Base-by-base conservation (phyloP, 2,888 invertebrate genomes). In the Tetrapedia diversipes region DNA sequence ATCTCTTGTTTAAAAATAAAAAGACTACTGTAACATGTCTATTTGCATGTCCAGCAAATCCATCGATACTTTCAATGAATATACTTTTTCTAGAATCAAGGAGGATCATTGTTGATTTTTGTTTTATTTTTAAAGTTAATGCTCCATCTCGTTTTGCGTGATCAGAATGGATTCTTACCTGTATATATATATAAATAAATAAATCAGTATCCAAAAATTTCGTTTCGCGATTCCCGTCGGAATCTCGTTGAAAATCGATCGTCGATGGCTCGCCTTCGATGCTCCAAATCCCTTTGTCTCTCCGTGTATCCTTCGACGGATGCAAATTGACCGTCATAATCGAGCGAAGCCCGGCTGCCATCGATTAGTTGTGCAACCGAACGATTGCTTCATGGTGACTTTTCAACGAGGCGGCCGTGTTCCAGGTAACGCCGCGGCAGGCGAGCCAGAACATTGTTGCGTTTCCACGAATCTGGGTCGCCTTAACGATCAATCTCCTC, bases 291-390 rank as follows among this genome's bases (percentile, higher is more conserved):
- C 27, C 39, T 27, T 67, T 45, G 51, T 56, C 45, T 32, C 54
- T 16, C 60, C 39, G n/a, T 10, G 16, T 27, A 49, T 68, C 59
- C 65, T 67, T 61, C 65, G 69, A 27, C 61, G 66, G 69, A 81
- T 81, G 81, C 81, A 81, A 81, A 81, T 79, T 65, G 76, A 68
- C 65, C 72, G 70, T 81, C 68, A 68, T 74, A 68, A 68, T 45
- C 75, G 73, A 60, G 70, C 70, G 60, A 73, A 74, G 68, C 65
- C 63, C 16, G 54, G 39, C 75, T 61, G 64, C 76, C 73, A 78
- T 82, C 79, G 79, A 69, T 70, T 67, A 57, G 61, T 69, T 67
- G 81, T 67, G 60, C 77, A 77, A 80, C 66, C 34, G 64, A 63
- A 51, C 69, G 66, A 78, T 81, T 74, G 81, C 77, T 54, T 65